These are phyloP conservation scores for Epirrita christyi DNA, from an alignment of 2,888 invertebrate genomes.

Conservation along the genomic window DNA sequence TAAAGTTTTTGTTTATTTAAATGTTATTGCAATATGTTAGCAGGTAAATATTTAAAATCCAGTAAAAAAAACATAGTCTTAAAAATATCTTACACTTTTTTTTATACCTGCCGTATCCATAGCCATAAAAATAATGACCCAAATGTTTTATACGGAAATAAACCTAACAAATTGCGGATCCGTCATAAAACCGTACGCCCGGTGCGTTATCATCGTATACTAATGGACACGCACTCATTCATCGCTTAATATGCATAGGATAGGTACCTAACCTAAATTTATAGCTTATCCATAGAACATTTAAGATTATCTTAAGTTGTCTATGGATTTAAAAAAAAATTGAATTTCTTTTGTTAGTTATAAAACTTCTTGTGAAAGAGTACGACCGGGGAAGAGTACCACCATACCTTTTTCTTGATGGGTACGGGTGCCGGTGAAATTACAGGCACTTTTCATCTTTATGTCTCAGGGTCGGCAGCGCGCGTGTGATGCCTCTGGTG, in stretches of 20 bases:
- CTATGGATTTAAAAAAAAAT: no score
- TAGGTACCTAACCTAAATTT: no score
- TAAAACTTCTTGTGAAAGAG: no score
- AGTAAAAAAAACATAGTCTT: constrained; percentile 20
- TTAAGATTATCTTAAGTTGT: no score
- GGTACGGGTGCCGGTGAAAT: no score
- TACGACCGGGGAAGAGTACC: no score
- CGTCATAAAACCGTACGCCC: constrained; percentile 33
- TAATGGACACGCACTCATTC: constrained; percentile 33
- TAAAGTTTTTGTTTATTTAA: constrained; percentile 23
- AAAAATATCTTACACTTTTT: constrained; percentile 5
- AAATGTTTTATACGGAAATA: constrained; percentile 33
- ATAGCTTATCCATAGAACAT: no score
- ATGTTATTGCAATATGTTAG: constrained; percentile 10
- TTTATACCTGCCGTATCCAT: constrained; percentile 18
- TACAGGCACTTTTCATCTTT: no score
- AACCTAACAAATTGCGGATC: constrained; percentile 25
- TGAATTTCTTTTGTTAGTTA: no score
- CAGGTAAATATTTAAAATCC: constrained; percentile 16
- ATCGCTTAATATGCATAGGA: constrained; percentile 25
- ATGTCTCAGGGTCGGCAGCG: no score
- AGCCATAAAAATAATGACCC: constrained; percentile 36
- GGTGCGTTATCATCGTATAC: constrained; percentile 21
- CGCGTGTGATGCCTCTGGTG: no score
- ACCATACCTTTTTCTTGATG: no score